These are phyloP conservation scores for Enteromius trimaculatus DNA, from an alignment of 2,797 vertebrate species.

Conservation along the genomic window DNA sequence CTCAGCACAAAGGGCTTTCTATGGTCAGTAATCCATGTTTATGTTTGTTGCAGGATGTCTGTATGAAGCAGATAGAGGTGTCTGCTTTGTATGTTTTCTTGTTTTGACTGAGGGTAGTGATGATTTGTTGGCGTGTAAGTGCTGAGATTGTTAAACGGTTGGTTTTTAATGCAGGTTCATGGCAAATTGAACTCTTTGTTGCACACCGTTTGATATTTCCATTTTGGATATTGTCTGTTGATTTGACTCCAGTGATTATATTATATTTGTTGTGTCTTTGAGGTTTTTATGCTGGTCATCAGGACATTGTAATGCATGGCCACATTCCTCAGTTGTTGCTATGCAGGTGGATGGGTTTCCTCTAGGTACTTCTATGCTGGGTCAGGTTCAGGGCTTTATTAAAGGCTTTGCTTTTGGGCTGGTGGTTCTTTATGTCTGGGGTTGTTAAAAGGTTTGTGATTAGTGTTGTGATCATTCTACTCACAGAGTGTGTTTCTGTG, in stretches of 20 bases:
- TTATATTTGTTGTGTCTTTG: not conserved
- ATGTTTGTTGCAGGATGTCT: conserved; percentile 16
- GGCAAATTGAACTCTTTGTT: conserved; percentile 14
- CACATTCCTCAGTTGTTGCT: conserved; percentile 47
- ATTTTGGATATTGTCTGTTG: not conserved
- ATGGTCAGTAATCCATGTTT: conserved; percentile 31
- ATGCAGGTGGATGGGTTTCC: conserved; percentile 38
- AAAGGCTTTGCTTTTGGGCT: conserved; percentile 10
- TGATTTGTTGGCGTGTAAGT: conserved; percentile 15
- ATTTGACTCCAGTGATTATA: not conserved
- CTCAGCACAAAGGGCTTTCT: conserved; percentile 20
- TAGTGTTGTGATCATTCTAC: conserved; percentile 17
- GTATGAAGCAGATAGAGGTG: conserved; percentile 12
- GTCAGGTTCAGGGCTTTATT: conserved; percentile 7
- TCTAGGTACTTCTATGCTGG: not conserved
- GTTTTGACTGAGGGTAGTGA: conserved; percentile 28
- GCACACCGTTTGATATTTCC: not conserved
- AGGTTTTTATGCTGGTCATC: conserved; percentile 1
- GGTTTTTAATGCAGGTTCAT: conserved; percentile 51
- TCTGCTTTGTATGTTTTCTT: conserved; percentile 14
- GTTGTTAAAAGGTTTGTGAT: conserved; percentile 5
- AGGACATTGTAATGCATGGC: conserved; percentile 43
- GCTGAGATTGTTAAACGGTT: conserved; percentile 56
- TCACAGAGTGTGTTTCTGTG: not conserved
- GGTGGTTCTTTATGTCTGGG: not conserved